A percentile compares a stretch with the other conserved stretches of the same genome.
These are phyloP conservation scores for Apaloderma vittatum DNA, from an alignment of 2,113 vertebrate species.

Conservation along the genomic window DNA sequence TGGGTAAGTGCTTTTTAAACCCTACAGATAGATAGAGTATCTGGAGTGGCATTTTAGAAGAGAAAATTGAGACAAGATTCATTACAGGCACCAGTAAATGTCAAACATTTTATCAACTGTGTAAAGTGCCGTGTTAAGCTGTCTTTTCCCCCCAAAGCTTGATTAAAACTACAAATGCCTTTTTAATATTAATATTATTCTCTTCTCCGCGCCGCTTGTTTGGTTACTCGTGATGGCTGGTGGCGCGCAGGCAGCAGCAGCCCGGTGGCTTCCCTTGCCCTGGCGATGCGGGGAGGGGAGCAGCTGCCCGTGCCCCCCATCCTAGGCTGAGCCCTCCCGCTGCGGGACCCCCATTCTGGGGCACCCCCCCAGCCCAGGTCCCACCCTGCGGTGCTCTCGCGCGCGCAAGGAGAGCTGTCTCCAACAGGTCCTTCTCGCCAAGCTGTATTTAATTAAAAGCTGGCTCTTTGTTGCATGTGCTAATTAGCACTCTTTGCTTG, in stretches of 20 bases:
- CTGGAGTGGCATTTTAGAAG: conserved; percentile 78
- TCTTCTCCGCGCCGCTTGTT: not conserved
- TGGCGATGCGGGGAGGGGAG: accelerated
- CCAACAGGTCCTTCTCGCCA: not conserved
- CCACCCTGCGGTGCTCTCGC: not conserved
- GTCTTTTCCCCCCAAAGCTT: conserved; percentile 59
- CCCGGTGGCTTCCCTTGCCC: accelerated
- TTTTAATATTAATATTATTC: conserved; percentile 69
- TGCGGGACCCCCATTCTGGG: accelerated
- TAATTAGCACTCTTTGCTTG: conserved; percentile 55
- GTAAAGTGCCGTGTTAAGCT: conserved; percentile 64
- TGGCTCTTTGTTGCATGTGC: conserved; percentile 10
- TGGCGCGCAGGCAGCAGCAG: not conserved
- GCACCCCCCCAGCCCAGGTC: not conserved
- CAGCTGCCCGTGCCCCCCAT: too few species aligned
- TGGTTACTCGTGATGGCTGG: not conserved
- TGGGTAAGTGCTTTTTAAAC: conserved; percentile 71
- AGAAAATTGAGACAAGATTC: conserved; percentile 71
- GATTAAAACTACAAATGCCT: conserved; percentile 73
- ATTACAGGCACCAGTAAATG: conserved; percentile 71
- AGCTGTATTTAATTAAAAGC: conserved; percentile 65
- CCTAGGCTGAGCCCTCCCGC: not conserved
- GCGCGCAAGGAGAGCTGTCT: not conserved
- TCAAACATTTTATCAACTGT: conserved; percentile 76
- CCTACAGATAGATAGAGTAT: conserved; percentile 48